Percentiles rank a stretch among this genome's conserved stretches.
Evolutionary conservation across 1,140 invertebrate genomes (phyloP).

Genomic region (Diploscapter pachys): DNA sequence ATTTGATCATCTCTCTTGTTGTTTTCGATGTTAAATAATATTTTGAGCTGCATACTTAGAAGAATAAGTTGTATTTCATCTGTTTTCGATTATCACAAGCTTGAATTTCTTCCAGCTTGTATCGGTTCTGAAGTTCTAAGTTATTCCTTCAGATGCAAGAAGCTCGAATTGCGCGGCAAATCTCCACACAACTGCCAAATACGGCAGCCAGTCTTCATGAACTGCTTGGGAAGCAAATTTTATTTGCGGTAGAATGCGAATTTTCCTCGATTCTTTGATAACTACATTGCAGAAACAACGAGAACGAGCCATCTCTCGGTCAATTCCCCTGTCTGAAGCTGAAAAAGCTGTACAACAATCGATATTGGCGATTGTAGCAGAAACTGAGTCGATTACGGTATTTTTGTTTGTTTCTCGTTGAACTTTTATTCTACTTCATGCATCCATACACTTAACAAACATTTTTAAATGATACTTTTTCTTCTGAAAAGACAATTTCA

Average conservation of each 20-base stretch:
- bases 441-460: too few relatives aligned
- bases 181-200: conserved; percentile 83
- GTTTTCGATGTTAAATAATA: not conserved
- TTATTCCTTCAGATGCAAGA: conserved; percentile 67
- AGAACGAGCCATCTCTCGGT: conserved; percentile 13
- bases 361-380: conserved; percentile 9
- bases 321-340: conserved; percentile 19
- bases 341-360: conserved; percentile 14
- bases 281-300: conserved; percentile 20
- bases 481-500: too few relatives aligned
- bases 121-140: not conserved
- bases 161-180: conserved; percentile 77
- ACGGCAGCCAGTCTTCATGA: conserved; percentile 86
- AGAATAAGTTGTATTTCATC: not conserved
- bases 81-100: not conserved
- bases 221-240: conserved; percentile 80
- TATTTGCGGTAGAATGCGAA: conserved; percentile 69
- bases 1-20: not conserved
- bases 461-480: too few relatives aligned
- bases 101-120: not conserved
- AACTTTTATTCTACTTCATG: not conserved
- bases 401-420: not conserved
- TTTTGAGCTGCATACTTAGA: too few relatives aligned
- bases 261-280: conserved; percentile 16
- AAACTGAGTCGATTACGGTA: conserved; percentile 13